Base-by-base conservation (phyloP, 1,140 invertebrate genomes). In the Aphis craccivora region DNA sequence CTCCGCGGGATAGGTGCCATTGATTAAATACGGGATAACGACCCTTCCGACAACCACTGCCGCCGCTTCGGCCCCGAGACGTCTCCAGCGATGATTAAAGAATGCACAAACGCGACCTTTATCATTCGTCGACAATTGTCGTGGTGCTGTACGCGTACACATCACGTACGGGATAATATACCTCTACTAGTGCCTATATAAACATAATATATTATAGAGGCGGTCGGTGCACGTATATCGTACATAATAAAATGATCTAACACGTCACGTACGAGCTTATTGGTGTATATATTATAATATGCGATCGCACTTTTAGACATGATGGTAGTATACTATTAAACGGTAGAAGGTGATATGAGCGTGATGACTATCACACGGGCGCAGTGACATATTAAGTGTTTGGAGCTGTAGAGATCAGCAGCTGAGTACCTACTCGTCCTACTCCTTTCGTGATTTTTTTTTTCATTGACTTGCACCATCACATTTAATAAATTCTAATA, bases 1-100 rank as follows among this genome's bases (percentile, higher is more conserved):
- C 48, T 53, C 30, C 20, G 86, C 43, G 86, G 84, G 30, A 87
- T 87, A 51, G n/a, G 48, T 48, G 87, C 30, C 87, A 88, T 89
- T 35, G 35, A 89, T 89, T 89, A 23, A 53, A 53, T 51, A 5
- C 23, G 2, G 25, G 55, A 83, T 20, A 40, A 9, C 6, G 37
- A 37, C 20, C 22, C 81, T 37, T 23, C 81, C 22, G 20, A 22
- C 76, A 2, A 0, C 5, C 35, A 0, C 76, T 4, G 7, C 6
- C n/a, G 60, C 14, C 76, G 14, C 0, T 7, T n/a, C 37, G 35
- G 22, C 2, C 20, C n/a, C 81, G 30, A 60, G 25, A 81, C n/a
- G 81, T 86, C 2, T 43, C 6, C 30, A 14, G 84, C 14, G 37
- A 87, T n/a, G 84, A 87, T 45, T 87, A 87, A 48, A 45, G 40